Base-by-base conservation (phyloP, 2,888 invertebrate genomes). In the Megastigmus dorsalis region DNA sequence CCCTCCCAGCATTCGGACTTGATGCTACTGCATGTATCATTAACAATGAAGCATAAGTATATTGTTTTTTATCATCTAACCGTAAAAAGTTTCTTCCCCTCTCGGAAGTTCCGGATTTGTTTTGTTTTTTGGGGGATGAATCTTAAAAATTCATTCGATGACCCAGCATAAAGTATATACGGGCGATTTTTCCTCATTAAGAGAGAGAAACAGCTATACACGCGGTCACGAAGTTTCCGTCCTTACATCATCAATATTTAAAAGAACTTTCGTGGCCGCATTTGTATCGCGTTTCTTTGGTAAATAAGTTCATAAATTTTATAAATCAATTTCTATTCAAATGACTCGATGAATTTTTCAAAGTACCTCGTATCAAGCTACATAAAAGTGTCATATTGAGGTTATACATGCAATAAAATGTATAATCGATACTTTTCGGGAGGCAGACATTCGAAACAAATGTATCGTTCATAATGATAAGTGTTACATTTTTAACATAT, bases 131-230 rank as follows among this genome's bases (percentile, higher is more conserved):
- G 20, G n/a, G 18, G 20, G 13, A 41, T 54, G 45, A 15, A 9
- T 13, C 41, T 69, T 52, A 69, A 69, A 69, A 20, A 52, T 69
- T 69, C 60, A 69, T 69, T 52, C 41, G 4, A 13, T 20, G 30
- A 33, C 20, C 41, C 41, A 7, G 38, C 15, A 59, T 50, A 69
- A 57, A 30, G 36, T 36, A 50, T 68, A 50, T 43, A 15, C 38
- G 15, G 15, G 20, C 23, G 23, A 41, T 52, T 69, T 60, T 52
- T 60, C 52, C 41, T 60, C 52, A 43, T 60, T 38, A 52, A 26
- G 23, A 41, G 20, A 28, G 10, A 52, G 13, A 68, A 18, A n/a
- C 20, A 36, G 26, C 38, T 41, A 18, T 36, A 13, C 18, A n/a
- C 15, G 48, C 7, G 23, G 45, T 28, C 50, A 45, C 33, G 43